phyloP scores from a whole-genome alignment of 2,888 invertebrate species.

The Habrosyne pyritoides region DNA sequence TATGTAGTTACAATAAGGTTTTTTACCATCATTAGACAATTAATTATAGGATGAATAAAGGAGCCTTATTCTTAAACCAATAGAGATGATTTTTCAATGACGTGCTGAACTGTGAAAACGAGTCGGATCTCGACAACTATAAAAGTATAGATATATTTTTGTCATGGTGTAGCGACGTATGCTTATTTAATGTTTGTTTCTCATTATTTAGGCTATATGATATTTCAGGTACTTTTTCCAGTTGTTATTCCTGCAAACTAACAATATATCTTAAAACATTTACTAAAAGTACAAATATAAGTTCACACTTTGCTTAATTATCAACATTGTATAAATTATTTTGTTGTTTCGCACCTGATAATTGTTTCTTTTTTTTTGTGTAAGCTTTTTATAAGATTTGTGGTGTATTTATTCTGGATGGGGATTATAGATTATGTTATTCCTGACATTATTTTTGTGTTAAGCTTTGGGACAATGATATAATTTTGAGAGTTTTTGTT shows the following conservation, averaged over 20 bases:
- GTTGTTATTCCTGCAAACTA: constrained; percentile 12
- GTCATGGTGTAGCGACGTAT: constrained; percentile 38
- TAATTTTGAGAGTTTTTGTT: constrained; percentile 18
- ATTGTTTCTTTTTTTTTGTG: constrained; percentile 20
- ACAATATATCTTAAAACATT: neutral
- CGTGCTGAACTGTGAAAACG: too few species aligned
- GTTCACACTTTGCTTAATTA: constrained; percentile 8
- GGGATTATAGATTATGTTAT: constrained; percentile 23
- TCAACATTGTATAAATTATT: neutral
- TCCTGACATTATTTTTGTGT: constrained; percentile 4
- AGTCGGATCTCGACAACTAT: too few species aligned
- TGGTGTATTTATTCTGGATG: constrained; percentile 31
- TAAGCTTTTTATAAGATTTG: constrained; percentile 30
- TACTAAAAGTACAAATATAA: constrained; percentile 7
- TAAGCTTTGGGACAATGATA: constrained; percentile 28
- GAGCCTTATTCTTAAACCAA: too few species aligned
- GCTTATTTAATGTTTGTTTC: constrained; percentile 35
- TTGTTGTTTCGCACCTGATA: neutral
- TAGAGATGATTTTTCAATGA: too few species aligned
- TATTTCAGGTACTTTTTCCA: constrained; percentile 32
- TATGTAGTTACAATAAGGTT: too few species aligned
- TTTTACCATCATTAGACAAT: too few species aligned
- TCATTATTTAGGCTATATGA: constrained; percentile 30
- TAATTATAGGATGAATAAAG: too few species aligned
- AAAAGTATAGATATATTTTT: constrained; percentile 34